These are phyloP conservation scores for Zygaena filipendulae DNA, from an alignment of 2,888 invertebrate genomes.

Conservation along the genomic window DNA sequence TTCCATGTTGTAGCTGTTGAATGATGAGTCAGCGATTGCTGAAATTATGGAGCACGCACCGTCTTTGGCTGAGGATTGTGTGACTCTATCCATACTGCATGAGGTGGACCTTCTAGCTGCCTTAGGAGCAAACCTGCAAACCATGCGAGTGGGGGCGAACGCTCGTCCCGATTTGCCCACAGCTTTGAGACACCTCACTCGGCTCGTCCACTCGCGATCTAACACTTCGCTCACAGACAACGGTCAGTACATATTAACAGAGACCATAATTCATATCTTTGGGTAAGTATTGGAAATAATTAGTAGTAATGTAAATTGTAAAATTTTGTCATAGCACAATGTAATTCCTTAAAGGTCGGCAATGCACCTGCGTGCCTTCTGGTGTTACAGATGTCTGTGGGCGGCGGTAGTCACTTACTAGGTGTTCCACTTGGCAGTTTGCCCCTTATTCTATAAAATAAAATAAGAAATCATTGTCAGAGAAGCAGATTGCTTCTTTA, in stretches of 20 bases:
- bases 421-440: no score
- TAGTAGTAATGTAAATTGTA: no score
- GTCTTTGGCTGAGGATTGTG: constrained; percentile 75
- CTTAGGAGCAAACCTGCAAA: constrained; percentile 72
- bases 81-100: constrained; percentile 78
- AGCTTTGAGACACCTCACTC: constrained; percentile 74
- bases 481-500: no score
- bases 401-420: no score
- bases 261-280: no score
- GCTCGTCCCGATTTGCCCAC: constrained; percentile 77
- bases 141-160: constrained; percentile 73
- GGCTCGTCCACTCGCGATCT: constrained; percentile 58
- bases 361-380: no score
- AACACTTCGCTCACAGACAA: constrained; percentile 30
- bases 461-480: no score
- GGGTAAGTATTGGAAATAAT: no score
- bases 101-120: constrained; percentile 81
- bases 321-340: no score
- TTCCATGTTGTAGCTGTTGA: constrained; percentile 43
- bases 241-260: constrained; percentile 24
- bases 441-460: no score
- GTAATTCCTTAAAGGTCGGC: no score
- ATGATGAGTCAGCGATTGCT: constrained; percentile 64
- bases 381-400: no score
- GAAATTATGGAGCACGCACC: constrained; percentile 79